phyloP scores from a whole-genome alignment of 2,888 invertebrate genomes.

The Xylophagus ater region DNA sequence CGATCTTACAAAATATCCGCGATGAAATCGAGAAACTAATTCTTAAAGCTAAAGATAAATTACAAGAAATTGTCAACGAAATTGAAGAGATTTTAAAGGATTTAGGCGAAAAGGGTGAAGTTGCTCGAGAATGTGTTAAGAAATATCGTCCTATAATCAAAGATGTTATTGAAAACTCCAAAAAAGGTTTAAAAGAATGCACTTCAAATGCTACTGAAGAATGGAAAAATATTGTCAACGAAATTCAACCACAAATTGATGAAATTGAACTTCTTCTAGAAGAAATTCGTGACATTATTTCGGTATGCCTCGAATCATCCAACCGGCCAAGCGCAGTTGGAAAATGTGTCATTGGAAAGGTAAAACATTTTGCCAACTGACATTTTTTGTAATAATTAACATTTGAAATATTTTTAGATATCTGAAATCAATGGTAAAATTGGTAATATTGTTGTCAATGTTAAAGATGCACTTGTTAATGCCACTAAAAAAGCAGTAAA shows the following conservation, averaged over 20 bases:
- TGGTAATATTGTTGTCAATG: too few species aligned
- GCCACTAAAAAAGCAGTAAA: not conserved
- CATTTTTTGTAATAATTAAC: too few species aligned
- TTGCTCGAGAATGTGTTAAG: slow-evolving; percentile 2
- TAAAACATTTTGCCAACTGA: too few species aligned
- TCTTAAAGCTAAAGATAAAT: not conserved
- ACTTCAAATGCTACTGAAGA: not conserved
- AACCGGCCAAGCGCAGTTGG: too few species aligned
- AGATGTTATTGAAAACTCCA: not conserved
- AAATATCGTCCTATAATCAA: not conserved
- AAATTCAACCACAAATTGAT: not conserved
- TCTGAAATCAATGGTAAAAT: not conserved
- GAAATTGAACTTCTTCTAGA: not conserved
- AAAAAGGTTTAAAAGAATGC: not conserved
- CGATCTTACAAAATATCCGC: not conserved
- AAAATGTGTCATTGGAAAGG: not conserved
- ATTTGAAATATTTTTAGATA: too few species aligned
- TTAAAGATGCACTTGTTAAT: not conserved
- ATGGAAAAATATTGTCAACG: not conserved
- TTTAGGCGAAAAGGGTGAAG: not conserved
- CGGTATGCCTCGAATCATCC: not conserved
- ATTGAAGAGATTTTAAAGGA: not conserved
- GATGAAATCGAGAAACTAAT: not conserved
- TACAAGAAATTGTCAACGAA: not conserved
- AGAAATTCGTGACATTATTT: not conserved